These are phyloP conservation scores for Cancer borealis DNA, from an alignment of 2,888 invertebrate species.

Conservation along the genomic window DNA sequence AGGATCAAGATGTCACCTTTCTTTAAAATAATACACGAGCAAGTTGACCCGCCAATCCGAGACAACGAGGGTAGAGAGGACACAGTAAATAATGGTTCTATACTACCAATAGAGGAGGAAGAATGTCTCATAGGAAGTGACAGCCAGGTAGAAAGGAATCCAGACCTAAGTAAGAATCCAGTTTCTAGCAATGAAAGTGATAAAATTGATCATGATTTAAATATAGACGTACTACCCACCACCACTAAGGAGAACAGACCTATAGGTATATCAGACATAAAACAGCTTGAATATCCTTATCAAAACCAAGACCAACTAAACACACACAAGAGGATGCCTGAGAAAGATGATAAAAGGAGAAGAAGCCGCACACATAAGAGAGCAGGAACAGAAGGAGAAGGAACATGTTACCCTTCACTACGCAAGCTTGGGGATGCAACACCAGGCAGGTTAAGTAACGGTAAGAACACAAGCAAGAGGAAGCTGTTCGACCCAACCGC, in stretches of 20 bases:
- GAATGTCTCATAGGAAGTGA: neutral
- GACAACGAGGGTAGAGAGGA: no score
- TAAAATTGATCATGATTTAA: neutral
- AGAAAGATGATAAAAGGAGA: neutral
- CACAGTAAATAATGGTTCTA: no score
- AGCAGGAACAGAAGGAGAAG: neutral
- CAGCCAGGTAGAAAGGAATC: neutral
- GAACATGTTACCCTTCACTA: neutral
- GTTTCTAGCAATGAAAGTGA: neutral
- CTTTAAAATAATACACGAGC: no score
- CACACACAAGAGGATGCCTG: neutral
- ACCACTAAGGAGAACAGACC: neutral
- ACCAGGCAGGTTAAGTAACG: neutral
- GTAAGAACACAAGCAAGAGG: neutral
- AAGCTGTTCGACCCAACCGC: neutral
- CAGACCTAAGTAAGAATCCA: neutral
- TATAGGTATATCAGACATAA: neutral
- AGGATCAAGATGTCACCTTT: no score
- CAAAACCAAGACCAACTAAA: neutral
- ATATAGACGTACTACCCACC: neutral
- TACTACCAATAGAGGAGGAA: no score
- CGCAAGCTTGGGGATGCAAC: neutral
- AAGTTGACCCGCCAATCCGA: no score
- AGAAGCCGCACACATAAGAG: neutral
- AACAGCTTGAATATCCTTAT: neutral